Evolutionary conservation across 2,888 invertebrate species (phyloP), one percentile per base, ranked within the genome.

Genomic region (Hirtodrosophila trivittata): DNA sequence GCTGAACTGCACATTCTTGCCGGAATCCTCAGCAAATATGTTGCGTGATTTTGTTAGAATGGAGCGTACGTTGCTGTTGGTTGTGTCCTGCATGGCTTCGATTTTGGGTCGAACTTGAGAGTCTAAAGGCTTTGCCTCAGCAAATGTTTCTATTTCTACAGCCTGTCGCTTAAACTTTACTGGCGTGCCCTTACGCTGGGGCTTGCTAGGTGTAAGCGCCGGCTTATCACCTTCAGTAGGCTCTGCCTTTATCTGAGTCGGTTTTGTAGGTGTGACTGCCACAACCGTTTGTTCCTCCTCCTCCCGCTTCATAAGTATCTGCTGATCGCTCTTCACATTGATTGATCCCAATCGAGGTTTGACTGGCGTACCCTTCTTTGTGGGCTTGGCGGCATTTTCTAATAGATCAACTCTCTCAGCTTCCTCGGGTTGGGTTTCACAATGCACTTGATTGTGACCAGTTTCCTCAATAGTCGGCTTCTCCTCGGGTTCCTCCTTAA

Each of bases 1-100:
- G 51, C 84, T 83, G 35, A 89, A 89, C 59, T 86, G 77, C 0
- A 89, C 89, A 57, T 57, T 77, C 64, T 89, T 89, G 0, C 74
- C 72, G 2, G 42, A 52, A 13, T 86, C 78, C 18, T 82, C 84
- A 14, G 65, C 68, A 3, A 89, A 77, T 0, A 84, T 38, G 28
- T 88, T 73, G 1, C 78, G 75, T 3, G 66, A 65, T 38, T 81
- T 86, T 8, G 28, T 14, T 6, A 84, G 38, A 30, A 84, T 84
- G 1, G 81, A 84, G 16, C 77, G 67, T 6, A 73, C 18, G 16
- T 60, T 28, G 1, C 4, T n/a, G 16, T 47, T 65, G 13, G 9
- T 38, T 0, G 30, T 0, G 0, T 47, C 39, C 2, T 67, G 33
- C 13, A 41, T 16, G 1, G 13, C 25, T 6, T 37, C 12, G 0